Percentiles rank a stretch among this genome's conserved stretches.
Evolutionary conservation across 2,113 vertebrate species (phyloP).

Genomic region (Mastomys natalensis): DNA sequence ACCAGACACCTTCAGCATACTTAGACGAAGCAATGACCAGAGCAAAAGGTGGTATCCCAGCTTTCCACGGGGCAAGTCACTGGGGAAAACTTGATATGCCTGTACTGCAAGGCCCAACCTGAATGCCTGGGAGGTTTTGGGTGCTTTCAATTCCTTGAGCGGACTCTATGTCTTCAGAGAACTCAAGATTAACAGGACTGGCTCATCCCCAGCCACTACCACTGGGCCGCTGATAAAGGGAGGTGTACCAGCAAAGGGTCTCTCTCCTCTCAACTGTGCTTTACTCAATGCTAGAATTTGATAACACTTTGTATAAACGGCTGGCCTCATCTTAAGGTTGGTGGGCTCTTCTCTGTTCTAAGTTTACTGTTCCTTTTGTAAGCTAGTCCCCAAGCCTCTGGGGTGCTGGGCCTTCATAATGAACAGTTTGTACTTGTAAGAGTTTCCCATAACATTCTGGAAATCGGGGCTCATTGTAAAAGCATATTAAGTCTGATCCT

Average conservation of each 20-base stretch:
- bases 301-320: not conserved
- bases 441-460: conserved; percentile 13
- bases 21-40: conserved; percentile 16
- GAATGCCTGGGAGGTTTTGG: conserved; percentile 68
- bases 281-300: not conserved
- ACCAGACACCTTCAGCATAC: conserved; percentile 33
- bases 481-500: conserved; percentile 5
- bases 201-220: conserved; percentile 39
- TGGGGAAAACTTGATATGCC: conserved; percentile 67
- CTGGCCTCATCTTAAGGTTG: not conserved
- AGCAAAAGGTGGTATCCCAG: conserved; percentile 57
- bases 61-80: conserved; percentile 54
- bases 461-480: conserved; percentile 30
- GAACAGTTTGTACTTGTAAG: not conserved
- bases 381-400: not conserved
- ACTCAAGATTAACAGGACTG: conserved; percentile 56
- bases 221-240: not conserved
- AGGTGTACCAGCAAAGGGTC: not conserved
- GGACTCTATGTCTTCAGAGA: conserved; percentile 61
- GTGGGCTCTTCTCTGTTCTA: not conserved
- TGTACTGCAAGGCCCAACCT: conserved; percentile 13
- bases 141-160: conserved; percentile 68
- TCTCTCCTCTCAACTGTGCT: not conserved
- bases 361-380: not conserved
- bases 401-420: not conserved